Evolutionary conservation across 2,888 invertebrate species (phyloP), one percentile per base, ranked within the genome.

Genomic region (Matsumyia berberina): DNA sequence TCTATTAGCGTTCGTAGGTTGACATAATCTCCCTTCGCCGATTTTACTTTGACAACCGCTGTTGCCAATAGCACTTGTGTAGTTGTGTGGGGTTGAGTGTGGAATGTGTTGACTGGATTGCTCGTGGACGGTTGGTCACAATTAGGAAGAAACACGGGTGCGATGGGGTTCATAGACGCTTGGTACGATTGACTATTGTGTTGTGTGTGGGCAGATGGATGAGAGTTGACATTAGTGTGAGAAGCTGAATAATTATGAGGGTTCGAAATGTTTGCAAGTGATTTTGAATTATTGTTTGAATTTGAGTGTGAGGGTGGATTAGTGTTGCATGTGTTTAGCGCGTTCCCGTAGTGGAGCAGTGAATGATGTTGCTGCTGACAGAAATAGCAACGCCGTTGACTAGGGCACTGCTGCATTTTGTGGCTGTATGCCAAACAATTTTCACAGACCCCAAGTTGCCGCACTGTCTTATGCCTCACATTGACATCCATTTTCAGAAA

Each of bases 391-490:
- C n/a, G n/a, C n/a, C n/a, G n/a, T n/a, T n/a, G n/a, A n/a, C n/a
- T n/a, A n/a, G n/a, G n/a, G n/a, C n/a, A n/a, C n/a, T n/a, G n/a
- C n/a, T n/a, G n/a, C n/a, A n/a, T n/a, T n/a, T n/a, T n/a, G n/a
- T n/a, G n/a, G n/a, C 19, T 66, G 5, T 39, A 49, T 12, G 37
- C 64, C 19, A 49, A 51, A 29, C 51, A 37, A 9, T 51, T 64
- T 37, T 64, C 64, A n/a, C 64, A 64, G 12, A 64, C 35, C 1
- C 37, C n/a, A 7, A 64, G n/a, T n/a, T 11, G 12, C 11, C 51
- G 0, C 1, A 66, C 15, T 12, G 12, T 35, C 7, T 11, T 49
- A 0, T 24, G 1, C 24, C 51, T 31, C 1, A 24, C n/a, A 24
- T 2, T 24, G 0, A 60, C 37, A n/a, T 51, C 49, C 11, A 51